A percentile compares a stretch with the other conserved stretches of the same genome.
These are phyloP conservation scores for Cheilosia variabilis DNA, from an alignment of 2,888 invertebrate genomes.

Conservation along the genomic window DNA sequence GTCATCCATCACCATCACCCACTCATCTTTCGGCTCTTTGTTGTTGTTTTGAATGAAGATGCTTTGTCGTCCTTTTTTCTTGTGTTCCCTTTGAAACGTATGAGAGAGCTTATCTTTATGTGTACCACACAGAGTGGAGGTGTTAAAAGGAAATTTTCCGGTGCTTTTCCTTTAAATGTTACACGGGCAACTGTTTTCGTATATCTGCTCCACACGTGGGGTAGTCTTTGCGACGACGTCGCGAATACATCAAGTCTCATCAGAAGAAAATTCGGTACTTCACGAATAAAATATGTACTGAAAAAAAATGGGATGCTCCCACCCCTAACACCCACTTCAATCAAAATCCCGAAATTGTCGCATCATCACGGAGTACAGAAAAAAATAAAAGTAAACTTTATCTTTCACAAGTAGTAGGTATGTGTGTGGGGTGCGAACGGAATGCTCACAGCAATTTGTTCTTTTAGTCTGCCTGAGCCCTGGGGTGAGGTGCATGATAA, in stretches of 20 bases:
- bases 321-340: constrained; percentile 31
- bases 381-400: constrained; percentile 43
- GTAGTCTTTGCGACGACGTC: background rate
- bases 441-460: constrained; percentile 51
- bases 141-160: constrained; percentile 64
- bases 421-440: constrained; percentile 18
- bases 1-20: constrained; percentile 42
- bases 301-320: constrained; percentile 4
- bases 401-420: constrained; percentile 2
- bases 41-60: constrained; percentile 2
- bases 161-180: constrained; percentile 50
- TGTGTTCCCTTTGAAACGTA: background rate
- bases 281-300: constrained; percentile 39
- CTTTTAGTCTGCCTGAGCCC: constrained; percentile 1
- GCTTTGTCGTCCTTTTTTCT: background rate
- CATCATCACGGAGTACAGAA: constrained; percentile 32
- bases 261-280: constrained; percentile 15
- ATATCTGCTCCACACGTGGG: constrained; percentile 27
- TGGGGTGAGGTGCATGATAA: constrained; percentile 39
- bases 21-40: constrained; percentile 27
- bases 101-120: constrained; percentile 49
- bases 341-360: constrained; percentile 52
- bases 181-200: constrained; percentile 22
- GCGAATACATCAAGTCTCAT: constrained; percentile 37
- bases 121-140: constrained; percentile 34